A percentile compares a stretch with the other conserved stretches of the same genome.
phyloP scores from a whole-genome alignment of 2,888 invertebrate genomes.

The Steinernema scapterisci region DNA sequence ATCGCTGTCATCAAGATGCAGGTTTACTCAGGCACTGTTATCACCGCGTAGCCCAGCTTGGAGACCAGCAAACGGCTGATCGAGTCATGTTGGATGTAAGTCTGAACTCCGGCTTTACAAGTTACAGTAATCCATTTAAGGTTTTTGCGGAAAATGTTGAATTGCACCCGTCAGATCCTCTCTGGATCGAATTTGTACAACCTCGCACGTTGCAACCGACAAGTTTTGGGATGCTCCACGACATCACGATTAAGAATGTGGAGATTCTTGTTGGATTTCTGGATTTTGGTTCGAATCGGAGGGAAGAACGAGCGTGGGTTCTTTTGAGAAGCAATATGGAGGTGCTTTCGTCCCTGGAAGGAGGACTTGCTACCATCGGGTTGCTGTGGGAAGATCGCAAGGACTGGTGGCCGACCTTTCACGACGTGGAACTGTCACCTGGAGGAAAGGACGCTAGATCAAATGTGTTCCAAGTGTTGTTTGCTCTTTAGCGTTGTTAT shows the following conservation, averaged over 20 bases:
- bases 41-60: conserved; percentile 5
- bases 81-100: neutral
- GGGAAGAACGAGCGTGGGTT: conserved; percentile 14
- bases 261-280: neutral
- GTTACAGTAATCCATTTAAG: neutral
- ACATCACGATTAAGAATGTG: neutral
- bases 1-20: neutral
- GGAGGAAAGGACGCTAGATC: neutral
- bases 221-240: neutral
- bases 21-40: neutral
- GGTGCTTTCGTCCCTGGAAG: neutral
- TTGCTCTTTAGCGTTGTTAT: neutral
- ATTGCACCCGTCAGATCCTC: conserved; percentile 1
- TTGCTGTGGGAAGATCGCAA: neutral
- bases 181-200: neutral
- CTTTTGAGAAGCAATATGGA: neutral
- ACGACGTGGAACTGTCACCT: neutral
- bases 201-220: neutral
- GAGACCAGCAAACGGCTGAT: conserved; percentile 10
- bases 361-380: neutral
- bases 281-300: conserved; percentile 15
- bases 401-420: conserved; percentile 18
- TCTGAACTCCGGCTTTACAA: neutral
- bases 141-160: neutral
- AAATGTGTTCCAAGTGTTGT: neutral